These are phyloP conservation scores for Plebejus anna DNA, from an alignment of 2,888 invertebrate genomes.

Conservation along the genomic window DNA sequence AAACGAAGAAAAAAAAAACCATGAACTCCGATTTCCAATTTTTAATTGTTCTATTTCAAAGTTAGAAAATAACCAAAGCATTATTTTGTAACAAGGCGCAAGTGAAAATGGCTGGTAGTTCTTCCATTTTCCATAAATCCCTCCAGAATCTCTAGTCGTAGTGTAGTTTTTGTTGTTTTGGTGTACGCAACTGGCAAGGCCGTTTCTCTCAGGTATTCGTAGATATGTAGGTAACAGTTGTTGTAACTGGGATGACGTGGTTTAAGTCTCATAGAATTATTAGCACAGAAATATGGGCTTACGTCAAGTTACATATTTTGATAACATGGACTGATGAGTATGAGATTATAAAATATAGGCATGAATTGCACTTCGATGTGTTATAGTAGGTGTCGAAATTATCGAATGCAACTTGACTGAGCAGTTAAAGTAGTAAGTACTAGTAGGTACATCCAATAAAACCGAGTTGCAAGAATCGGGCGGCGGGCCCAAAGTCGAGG, in stretches of 20 bases:
- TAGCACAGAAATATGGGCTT: background rate
- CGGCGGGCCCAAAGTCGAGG: too few relatives aligned
- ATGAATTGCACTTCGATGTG: too few relatives aligned
- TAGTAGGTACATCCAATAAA: too few relatives aligned
- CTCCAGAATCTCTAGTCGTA: slow-evolving; percentile 65
- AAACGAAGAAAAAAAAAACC: too few relatives aligned
- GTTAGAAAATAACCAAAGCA: background rate
- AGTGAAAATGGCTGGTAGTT: slow-evolving; percentile 43
- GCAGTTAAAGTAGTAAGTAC: too few relatives aligned
- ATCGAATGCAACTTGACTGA: too few relatives aligned
- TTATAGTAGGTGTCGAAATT: too few relatives aligned
- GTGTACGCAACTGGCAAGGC: slow-evolving; percentile 59
- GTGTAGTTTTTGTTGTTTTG: slow-evolving; percentile 63
- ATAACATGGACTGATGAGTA: too few relatives aligned
- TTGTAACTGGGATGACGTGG: slow-evolving; percentile 17
- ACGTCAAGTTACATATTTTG: too few relatives aligned
- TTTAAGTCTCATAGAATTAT: background rate
- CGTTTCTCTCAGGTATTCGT: slow-evolving; percentile 52
- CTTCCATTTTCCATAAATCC: slow-evolving; percentile 66
- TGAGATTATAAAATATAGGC: too few relatives aligned
- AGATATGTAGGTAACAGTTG: slow-evolving; percentile 1
- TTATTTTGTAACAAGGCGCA: slow-evolving; percentile 29
- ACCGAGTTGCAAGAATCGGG: too few relatives aligned
- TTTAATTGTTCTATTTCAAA: background rate
- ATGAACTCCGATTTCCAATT: background rate